Conservation (phyloP, 2,113 vertebrate genomes). For the Zeus faber region DNA sequence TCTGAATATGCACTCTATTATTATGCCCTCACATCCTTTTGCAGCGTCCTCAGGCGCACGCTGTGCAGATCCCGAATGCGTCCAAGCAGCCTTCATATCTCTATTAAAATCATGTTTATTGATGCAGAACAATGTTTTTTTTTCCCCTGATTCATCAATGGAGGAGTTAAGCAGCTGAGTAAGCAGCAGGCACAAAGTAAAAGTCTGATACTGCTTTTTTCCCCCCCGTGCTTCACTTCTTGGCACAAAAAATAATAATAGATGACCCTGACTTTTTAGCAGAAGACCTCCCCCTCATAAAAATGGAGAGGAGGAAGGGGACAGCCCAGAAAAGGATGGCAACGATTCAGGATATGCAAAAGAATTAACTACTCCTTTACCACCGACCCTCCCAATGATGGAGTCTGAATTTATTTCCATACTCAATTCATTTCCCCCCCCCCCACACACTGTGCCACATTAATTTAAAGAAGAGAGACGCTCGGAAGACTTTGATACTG, state of each 20-base stretch:
- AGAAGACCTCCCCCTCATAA: constrained; percentile 7
- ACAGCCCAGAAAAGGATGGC: too few species aligned
- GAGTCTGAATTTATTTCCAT: too few species aligned
- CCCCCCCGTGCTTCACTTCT: constrained; percentile 2
- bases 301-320: too few species aligned
- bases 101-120: constrained; percentile 49
- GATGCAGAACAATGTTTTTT: constrained; percentile 32
- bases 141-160: constrained; percentile 38
- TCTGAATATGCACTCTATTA: constrained; percentile 8
- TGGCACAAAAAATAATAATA: constrained; percentile 15
- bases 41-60: not conserved
- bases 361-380: too few species aligned
- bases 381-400: too few species aligned
- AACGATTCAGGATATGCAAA: too few species aligned
- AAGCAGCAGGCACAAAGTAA: constrained; percentile 26
- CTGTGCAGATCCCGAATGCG: constrained; percentile 12
- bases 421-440: too few species aligned
- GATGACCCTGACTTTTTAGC: constrained; percentile 6
- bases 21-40: not conserved
- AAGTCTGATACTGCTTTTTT: constrained; percentile 27
- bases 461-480: too few species aligned
- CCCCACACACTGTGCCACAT: too few species aligned
- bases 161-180: constrained; percentile 36
- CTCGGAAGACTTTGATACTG: too few species aligned
- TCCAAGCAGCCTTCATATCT: constrained; percentile 35